Evolutionary conservation across 2,797 vertebrate genomes (phyloP), one percentile per base, ranked within the genome.

Genomic region (Erethizon dorsatum): DNA sequence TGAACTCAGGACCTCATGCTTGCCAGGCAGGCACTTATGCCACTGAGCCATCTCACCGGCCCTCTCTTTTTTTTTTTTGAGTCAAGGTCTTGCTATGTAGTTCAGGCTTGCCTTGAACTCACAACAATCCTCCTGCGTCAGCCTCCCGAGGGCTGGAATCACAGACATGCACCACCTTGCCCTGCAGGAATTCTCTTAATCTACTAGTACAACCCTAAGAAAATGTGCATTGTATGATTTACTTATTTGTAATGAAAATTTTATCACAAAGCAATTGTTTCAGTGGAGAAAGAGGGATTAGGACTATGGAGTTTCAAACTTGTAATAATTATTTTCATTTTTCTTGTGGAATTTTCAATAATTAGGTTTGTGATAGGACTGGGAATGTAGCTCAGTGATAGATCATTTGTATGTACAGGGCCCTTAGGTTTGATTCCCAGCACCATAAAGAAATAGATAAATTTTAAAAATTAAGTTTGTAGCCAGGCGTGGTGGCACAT

Each of bases 291-390:
- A 83, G 45, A 7, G 6, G 6, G 4, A 3, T 77, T 82, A 80
- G 37, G 33, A 69, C 26, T 92, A 67, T 6, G 73, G 28, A 93
- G 63, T 94, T 67, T 94, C 47, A 91, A 57, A 77, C 18, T 56
- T 92, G 2, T 89, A 86, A 61, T 84, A 88, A 41, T 73, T 54
- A 54, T 56, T 90, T 92, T 59, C 78, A 90, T 82, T 83, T 90
- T 92, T 88, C 73, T 56, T 85, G 56, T 73, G 80, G 11, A 14
- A 92, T 79, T 96, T 97, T 89, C 67, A 61, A 12, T 69, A 89
- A 85, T 83, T 69, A 93, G 67, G 6, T 91, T 79, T 88, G 20
- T 77, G 18, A 24, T 52, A 52, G 18, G 20, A 85, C 84, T 7
- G 24, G 45, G 41, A 28, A 28, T 4, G 24, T 75, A 15, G 12